Conservation (phyloP, 2,888 invertebrate species). For the Marronus borbonicus region DNA sequence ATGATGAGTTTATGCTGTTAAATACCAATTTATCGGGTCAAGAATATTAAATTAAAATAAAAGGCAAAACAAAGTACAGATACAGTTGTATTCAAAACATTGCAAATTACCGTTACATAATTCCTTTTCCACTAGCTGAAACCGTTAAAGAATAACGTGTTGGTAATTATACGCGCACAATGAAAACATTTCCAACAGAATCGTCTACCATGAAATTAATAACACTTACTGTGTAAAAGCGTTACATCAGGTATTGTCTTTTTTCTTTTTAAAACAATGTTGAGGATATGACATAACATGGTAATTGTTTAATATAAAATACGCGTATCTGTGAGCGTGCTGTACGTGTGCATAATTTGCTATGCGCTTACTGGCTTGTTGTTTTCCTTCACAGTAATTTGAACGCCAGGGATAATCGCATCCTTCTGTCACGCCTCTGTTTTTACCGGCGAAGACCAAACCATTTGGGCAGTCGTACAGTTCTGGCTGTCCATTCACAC, state of each 20-base stretch:
- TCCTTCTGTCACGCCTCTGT: conserved; percentile 89
- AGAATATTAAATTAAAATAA: too few species aligned
- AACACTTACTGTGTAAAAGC: conserved; percentile 12
- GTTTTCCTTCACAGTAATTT: conserved; percentile 88
- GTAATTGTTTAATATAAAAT: conserved; percentile 13
- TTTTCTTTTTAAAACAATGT: conserved; percentile 30
- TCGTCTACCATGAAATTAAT: conserved; percentile 33
- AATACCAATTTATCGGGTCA: too few species aligned
- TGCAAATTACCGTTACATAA: conserved; percentile 10
- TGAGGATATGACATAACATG: conserved; percentile 33
- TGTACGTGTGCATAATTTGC: neutral
- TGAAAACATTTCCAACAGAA: conserved; percentile 14
- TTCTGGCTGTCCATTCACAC: conserved; percentile 86
- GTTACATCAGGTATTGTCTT: conserved; percentile 23
- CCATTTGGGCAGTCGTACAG: conserved; percentile 94
- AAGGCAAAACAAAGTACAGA: too few species aligned
- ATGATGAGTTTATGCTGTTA: too few species aligned
- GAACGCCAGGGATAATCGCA: conserved; percentile 94
- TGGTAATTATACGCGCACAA: neutral
- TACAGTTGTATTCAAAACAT: neutral
- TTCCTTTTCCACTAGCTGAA: conserved; percentile 5
- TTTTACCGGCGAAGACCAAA: conserved; percentile 90
- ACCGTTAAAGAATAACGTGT: conserved; percentile 19
- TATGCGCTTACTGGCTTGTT: conserved; percentile 78
- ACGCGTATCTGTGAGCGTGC: neutral